These are phyloP conservation scores for Leptinotarsa tumamoca DNA, from an alignment of 2,888 invertebrate genomes.

Conservation along the genomic window DNA sequence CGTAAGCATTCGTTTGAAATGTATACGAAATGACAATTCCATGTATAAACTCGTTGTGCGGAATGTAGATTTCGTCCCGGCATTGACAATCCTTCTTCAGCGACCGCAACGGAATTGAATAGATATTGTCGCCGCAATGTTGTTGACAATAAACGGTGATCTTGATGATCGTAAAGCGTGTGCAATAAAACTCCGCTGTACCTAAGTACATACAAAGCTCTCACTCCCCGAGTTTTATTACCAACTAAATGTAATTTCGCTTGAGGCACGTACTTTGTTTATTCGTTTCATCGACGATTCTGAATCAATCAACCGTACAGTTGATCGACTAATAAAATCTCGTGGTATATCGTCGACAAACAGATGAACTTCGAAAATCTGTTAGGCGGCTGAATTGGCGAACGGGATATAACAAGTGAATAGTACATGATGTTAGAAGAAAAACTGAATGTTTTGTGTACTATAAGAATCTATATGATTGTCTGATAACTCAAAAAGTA, in stretches of 20 bases:
- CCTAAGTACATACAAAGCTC: slow-evolving; percentile 54
- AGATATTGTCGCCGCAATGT: slow-evolving; percentile 59
- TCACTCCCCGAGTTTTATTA: slow-evolving; percentile 45
- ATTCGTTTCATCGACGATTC: slow-evolving; percentile 46
- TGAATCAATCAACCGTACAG: slow-evolving; percentile 45
- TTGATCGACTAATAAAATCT: slow-evolving; percentile 37
- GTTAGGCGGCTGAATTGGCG: no score
- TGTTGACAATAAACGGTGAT: slow-evolving; percentile 61
- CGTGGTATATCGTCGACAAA: background rate
- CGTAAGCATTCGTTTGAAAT: background rate
- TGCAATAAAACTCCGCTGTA: slow-evolving; percentile 60
- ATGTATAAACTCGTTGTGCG: slow-evolving; percentile 8
- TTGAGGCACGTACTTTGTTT: slow-evolving; percentile 53
- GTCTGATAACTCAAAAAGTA: no score
- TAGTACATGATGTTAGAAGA: no score
- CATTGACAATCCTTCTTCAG: slow-evolving; percentile 10
- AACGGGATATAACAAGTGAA: no score
- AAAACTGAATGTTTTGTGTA: no score
- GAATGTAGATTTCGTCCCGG: slow-evolving; percentile 7
- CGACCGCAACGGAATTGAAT: slow-evolving; percentile 58
- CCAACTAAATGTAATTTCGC: slow-evolving; percentile 52
- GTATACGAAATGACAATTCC: slow-evolving; percentile 24
- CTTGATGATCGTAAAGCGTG: slow-evolving; percentile 64
- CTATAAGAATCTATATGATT: no score
- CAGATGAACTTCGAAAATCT: background rate